Conservation (phyloP, 2,113 vertebrate genomes). For the Plestiodon gilberti region DNA sequence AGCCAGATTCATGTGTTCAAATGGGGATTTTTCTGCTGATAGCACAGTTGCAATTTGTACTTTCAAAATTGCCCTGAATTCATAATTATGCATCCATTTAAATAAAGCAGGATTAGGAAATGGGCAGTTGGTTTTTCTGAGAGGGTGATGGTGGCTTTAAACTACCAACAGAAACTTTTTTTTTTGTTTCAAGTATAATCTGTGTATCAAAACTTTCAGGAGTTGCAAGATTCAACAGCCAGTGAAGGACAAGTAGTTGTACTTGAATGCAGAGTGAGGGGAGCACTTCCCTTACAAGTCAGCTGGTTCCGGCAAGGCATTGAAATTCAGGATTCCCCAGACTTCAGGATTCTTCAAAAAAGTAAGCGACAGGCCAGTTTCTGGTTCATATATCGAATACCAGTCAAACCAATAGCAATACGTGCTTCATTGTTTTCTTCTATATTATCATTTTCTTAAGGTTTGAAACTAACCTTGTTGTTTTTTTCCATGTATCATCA, state of each 20-base stretch:
- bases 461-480: not conserved
- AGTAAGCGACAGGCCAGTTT: slow-evolving; percentile 78
- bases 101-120: not conserved
- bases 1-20: too few relatives aligned
- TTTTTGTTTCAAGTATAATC: not conserved
- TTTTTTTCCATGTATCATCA: not conserved
- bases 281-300: slow-evolving; percentile 85
- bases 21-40: not conserved
- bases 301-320: slow-evolving; percentile 89
- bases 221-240: slow-evolving; percentile 86
- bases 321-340: slow-evolving; percentile 95
- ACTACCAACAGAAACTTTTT: not conserved
- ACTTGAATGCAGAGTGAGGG: slow-evolving; percentile 92
- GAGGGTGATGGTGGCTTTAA: not conserved
- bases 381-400: slow-evolving; percentile 11
- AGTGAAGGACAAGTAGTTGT: slow-evolving; percentile 95
- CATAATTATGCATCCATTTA: not conserved
- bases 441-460: slow-evolving; percentile 12
- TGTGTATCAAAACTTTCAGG: slow-evolving; percentile 67
- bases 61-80: not conserved
- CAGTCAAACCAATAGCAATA: not conserved
- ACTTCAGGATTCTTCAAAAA: slow-evolving; percentile 97
- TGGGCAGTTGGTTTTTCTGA: not conserved
- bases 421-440: not conserved
- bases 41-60: not conserved